Evolutionary conservation across 2,113 vertebrate species (phyloP).

Genomic region (Orcinus orca): DNA sequence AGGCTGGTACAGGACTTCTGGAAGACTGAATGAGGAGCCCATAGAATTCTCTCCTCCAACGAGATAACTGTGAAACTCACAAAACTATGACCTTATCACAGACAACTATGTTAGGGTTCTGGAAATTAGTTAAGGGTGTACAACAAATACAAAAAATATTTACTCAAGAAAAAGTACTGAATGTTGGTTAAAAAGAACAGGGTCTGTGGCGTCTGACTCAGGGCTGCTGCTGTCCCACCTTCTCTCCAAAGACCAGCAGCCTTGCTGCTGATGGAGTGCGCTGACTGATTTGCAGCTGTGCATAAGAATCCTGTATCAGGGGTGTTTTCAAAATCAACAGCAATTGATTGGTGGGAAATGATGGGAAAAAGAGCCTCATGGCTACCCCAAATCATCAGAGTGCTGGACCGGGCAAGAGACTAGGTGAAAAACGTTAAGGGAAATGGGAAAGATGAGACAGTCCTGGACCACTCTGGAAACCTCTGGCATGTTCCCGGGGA

Average conservation of each 20-base stretch:
- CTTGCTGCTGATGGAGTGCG: not conserved
- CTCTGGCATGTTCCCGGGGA: not conserved
- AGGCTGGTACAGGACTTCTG: not conserved
- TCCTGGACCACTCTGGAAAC: not conserved
- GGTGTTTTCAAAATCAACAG: not conserved
- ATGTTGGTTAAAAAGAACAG: not conserved
- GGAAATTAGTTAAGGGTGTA: not conserved
- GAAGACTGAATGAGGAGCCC: not conserved
- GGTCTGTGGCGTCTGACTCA: not conserved
- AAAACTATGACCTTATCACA: not conserved
- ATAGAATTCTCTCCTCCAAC: not conserved
- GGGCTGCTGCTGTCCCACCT: fast-evolving
- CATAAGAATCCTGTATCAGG: not conserved
- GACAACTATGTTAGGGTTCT: not conserved
- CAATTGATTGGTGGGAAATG: not conserved
- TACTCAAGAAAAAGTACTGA: not conserved
- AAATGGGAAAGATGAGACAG: fast-evolving
- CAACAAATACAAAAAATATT: fast-evolving
- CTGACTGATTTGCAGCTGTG: not conserved
- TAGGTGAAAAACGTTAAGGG: too few relatives aligned
- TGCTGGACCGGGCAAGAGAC: not conserved
- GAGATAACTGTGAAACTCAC: not conserved
- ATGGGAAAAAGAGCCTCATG: not conserved
- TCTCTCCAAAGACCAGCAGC: not conserved
- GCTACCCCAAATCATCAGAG: not conserved